Conservation (phyloP, 2,888 invertebrate species). For the Drosophila rubida region DNA sequence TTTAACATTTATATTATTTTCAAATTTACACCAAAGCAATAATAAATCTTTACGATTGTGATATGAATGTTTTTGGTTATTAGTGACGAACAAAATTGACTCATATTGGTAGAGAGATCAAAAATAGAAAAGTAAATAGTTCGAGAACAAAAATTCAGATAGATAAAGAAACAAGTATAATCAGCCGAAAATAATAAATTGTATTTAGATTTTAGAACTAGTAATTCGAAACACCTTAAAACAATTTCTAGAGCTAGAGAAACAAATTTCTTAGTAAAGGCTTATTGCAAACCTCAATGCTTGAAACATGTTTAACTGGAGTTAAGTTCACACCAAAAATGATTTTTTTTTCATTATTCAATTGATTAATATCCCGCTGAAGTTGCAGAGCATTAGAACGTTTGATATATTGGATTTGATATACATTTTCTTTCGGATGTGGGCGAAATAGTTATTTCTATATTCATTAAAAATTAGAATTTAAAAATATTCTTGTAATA, state of each 20-base stretch:
- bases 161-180: not conserved
- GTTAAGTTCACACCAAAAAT: conserved; percentile 86
- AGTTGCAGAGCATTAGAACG: conserved; percentile 21
- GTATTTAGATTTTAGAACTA: not conserved
- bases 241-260: no score
- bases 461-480: not conserved
- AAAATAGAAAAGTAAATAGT: not conserved
- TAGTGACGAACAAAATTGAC: not conserved
- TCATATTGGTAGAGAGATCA: not conserved
- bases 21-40: no score
- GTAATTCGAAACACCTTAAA: no score
- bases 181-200: not conserved
- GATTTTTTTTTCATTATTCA: conserved; percentile 84
- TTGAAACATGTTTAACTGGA: conserved; percentile 58
- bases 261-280: not conserved
- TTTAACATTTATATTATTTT: no score
- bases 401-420: conserved; percentile 52
- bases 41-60: no score
- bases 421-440: conserved; percentile 46
- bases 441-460: conserved; percentile 28
- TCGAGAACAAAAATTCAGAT: not conserved
- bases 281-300: conserved; percentile 68
- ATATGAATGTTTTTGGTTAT: no score
- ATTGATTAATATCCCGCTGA: conserved; percentile 64
- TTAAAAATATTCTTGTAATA: not conserved